Evolutionary conservation across 2,797 vertebrate species (phyloP), one percentile per base, ranked within the genome.

Genomic region (Tauraco hartlaubi): DNA sequence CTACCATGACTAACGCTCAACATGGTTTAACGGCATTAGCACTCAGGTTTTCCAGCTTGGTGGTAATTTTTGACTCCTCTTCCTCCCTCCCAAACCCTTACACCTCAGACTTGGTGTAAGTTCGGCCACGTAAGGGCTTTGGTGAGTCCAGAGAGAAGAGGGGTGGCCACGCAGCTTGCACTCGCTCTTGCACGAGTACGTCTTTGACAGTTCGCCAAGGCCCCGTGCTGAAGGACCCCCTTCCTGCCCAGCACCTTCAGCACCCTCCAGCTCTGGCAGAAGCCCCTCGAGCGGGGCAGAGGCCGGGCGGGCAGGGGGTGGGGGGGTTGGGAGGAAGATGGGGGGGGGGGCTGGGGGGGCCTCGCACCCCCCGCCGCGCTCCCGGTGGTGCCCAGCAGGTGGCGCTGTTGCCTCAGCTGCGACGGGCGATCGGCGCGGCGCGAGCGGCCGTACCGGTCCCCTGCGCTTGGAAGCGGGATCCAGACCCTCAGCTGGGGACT

Each of bases 381-480:
- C 35, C 35, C 35, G 35, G 35, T 35, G 35, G 35, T 35, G 35
- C 35, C 35, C 35, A 35, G 35, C 35, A 35, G 35, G 35, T 95
- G 96, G 96, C 9, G 77, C 51, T 97, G 58, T 91, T 96, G 88
- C 71, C 25, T 79, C 95, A 94, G 81, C 85, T 7, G 82, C 51
- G 15, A 7, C 15, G 10, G 66, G 41, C 41, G 5, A 46, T 21
- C 15, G 7, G 49, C 48, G 1, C 39, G 1, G 5, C 2, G 1
- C 0, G 11, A 4, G 26, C 20, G 0, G 4, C 1, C 31, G 2
- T 0, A 3, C 2, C 52, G 2, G 25, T 2, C 3, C 55, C 5
- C 22, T 9, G 2, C 0, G 63, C 15, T 3, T 0, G n/a, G 4
- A 1, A 67, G 4, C 44, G 4, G 21, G 11, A 15, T 2, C 29